A percentile compares a stretch with the other conserved stretches of the same genome.
Conservation (phyloP, 2,113 vertebrate species). For the Mastomys natalensis region DNA sequence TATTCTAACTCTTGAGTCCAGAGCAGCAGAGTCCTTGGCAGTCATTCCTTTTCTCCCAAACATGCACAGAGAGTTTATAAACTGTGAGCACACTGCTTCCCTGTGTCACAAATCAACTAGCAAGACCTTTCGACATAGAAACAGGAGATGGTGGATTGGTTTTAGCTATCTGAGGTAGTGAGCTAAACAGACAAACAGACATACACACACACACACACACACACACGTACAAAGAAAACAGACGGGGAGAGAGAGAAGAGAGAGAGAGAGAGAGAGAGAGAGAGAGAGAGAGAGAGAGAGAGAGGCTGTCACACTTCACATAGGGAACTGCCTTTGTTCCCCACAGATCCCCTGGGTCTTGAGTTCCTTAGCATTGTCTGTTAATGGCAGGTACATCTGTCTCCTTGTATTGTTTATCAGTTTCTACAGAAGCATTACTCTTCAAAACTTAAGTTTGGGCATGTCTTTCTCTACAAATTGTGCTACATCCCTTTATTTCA, state of each 20-base stretch:
- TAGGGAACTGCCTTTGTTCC: neutral
- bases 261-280: neutral
- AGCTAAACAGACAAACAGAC: neutral
- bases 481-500: slow-evolving; percentile 60
- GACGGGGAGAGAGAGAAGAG: no score
- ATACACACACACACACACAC: neutral
- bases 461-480: slow-evolving; percentile 58
- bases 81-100: neutral
- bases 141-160: neutral
- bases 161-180: slow-evolving; percentile 41
- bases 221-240: no score
- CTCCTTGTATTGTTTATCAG: slow-evolving; percentile 45
- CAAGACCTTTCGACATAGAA: neutral
- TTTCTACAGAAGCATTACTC: slow-evolving; percentile 59
- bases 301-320: neutral
- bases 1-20: neutral
- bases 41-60: neutral
- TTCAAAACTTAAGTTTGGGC: slow-evolving; percentile 65
- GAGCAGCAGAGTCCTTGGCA: neutral
- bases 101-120: neutral
- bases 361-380: neutral
- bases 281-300: neutral
- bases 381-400: neutral
- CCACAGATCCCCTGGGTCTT: neutral
- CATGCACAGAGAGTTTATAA: neutral